Percentiles rank a stretch among this genome's conserved stretches.
phyloP scores from a whole-genome alignment of 1,140 invertebrate species.

The Diploscapter pachys region DNA sequence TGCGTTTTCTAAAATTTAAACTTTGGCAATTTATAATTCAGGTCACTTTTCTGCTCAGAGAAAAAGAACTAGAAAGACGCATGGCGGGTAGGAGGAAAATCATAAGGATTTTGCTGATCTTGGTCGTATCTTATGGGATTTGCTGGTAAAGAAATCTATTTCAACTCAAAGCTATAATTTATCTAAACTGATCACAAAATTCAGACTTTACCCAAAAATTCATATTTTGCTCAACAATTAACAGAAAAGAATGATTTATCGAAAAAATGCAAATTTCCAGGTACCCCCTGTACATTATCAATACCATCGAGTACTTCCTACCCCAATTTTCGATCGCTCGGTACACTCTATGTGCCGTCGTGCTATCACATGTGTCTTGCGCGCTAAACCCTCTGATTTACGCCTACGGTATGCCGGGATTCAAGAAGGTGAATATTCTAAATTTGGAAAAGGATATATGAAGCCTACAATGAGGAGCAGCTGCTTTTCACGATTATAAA shows the following conservation, averaged over 20 bases:
- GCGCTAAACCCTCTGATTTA: slow-evolving; percentile 40
- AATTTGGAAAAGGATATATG: not conserved
- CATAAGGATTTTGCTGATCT: slow-evolving; percentile 36
- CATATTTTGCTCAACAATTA: not conserved
- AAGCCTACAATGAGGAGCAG: not conserved
- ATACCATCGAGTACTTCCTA: slow-evolving; percentile 39
- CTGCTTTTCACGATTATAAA: not conserved
- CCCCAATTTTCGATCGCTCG: slow-evolving; percentile 25
- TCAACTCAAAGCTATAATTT: not conserved
- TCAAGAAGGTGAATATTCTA: slow-evolving; percentile 33
- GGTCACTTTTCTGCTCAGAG: slow-evolving; percentile 36
- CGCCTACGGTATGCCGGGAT: slow-evolving; percentile 42
- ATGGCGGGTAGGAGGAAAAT: slow-evolving; percentile 36
- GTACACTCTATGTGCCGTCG: slow-evolving; percentile 32
- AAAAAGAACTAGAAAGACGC: slow-evolving; percentile 29
- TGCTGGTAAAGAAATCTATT: slow-evolving; percentile 26
- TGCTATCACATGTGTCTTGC: slow-evolving; percentile 38
- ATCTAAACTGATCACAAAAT: not conserved
- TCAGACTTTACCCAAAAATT: not conserved
- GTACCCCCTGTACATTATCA: slow-evolving; percentile 44
- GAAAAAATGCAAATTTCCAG: slow-evolving; percentile 7
- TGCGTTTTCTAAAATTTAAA: not conserved
- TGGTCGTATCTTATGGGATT: slow-evolving; percentile 37
- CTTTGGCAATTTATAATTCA: slow-evolving; percentile 1
- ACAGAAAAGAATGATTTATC: slow-evolving; percentile 5